Evolutionary conservation across 2,797 vertebrate species (phyloP).

Genomic region (Fundulus diaphanus): DNA sequence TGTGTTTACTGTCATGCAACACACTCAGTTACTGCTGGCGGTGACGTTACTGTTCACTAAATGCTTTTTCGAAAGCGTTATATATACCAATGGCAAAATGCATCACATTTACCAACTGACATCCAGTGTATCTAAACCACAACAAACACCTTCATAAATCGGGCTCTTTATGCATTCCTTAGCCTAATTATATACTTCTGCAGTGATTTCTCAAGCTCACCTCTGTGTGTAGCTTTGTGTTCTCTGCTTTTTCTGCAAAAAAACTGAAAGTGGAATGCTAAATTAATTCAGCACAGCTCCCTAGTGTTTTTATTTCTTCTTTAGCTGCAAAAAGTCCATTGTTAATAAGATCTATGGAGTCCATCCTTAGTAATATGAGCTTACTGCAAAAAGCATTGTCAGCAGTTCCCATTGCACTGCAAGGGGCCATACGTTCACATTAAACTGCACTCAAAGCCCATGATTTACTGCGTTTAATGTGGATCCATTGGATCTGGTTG

Average conservation of each 20-base stretch:
- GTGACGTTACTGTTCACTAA: neutral
- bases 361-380: slow-evolving; percentile 6
- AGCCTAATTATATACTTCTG: slow-evolving; percentile 19
- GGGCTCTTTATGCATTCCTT: neutral
- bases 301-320: neutral
- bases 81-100: neutral
- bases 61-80: slow-evolving; percentile 8
- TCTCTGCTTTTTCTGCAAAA: neutral
- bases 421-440: slow-evolving; percentile 14
- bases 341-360: slow-evolving; percentile 14
- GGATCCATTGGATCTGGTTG: neutral
- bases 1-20: neutral
- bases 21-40: neutral
- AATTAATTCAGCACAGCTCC: slow-evolving; percentile 7
- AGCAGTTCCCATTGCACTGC: slow-evolving; percentile 8
- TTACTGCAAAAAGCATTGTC: neutral
- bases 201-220: slow-evolving; percentile 13
- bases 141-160: neutral
- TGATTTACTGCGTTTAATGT: slow-evolving; percentile 13
- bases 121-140: neutral
- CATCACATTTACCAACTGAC: neutral
- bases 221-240: neutral
- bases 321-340: slow-evolving; percentile 19
- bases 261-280: slow-evolving; percentile 5
- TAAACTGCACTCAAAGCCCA: slow-evolving; percentile 13